Evolutionary conservation across 2,888 invertebrate genomes (phyloP).

Genomic region (Tetropium fuscum): DNA sequence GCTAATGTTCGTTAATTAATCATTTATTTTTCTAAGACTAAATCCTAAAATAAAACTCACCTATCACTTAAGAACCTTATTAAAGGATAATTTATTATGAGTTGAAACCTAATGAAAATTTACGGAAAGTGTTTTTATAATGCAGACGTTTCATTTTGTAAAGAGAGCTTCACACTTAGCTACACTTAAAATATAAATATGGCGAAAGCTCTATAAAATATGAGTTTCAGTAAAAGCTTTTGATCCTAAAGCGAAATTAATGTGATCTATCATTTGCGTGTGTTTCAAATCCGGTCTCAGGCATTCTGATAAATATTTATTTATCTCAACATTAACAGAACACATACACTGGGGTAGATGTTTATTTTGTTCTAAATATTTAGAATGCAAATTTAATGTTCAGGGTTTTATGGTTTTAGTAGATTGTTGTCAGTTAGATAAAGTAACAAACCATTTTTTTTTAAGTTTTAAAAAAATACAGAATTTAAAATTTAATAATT

Average conservation of each 20-base stretch:
- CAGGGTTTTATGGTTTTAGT: too few relatives aligned
- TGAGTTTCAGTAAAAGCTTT: conserved; percentile 1
- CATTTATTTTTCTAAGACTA: too few relatives aligned
- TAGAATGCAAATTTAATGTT: too few relatives aligned
- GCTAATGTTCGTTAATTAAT: too few relatives aligned
- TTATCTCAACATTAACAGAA: background rate
- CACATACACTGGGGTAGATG: too few relatives aligned
- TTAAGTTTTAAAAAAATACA: too few relatives aligned
- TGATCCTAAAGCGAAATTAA: conserved; percentile 1
- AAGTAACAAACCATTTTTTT: too few relatives aligned
- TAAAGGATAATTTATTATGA: background rate
- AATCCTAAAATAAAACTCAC: background rate
- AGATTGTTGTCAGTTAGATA: too few relatives aligned
- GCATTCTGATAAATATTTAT: background rate
- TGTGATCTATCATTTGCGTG: background rate
- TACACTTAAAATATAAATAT: background rate
- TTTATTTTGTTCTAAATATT: too few relatives aligned
- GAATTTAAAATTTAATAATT: too few relatives aligned
- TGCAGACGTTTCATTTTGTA: background rate
- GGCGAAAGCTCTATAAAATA: background rate
- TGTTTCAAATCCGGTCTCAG: background rate
- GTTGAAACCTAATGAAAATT: background rate
- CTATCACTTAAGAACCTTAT: background rate
- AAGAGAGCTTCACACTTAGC: background rate
- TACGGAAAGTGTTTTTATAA: conserved; percentile 1